Conservation (phyloP, 2,113 vertebrate species). For the Pomatostomus ruficeps region DNA sequence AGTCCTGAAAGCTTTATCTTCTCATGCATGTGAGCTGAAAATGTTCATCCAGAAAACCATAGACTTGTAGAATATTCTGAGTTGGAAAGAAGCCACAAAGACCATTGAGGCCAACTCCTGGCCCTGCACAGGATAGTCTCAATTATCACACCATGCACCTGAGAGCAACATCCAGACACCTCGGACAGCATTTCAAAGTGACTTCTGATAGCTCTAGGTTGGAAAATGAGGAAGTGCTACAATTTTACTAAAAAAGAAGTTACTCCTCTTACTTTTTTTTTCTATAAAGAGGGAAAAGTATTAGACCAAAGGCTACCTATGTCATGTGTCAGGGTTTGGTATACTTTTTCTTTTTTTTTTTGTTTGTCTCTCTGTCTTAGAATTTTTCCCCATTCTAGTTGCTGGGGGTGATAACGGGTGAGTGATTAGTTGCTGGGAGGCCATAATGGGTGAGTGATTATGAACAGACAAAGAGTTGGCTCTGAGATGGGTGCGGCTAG, state of each 20-base stretch:
- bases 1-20: not conserved
- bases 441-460: no score
- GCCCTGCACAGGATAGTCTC: not conserved
- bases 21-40: not conserved
- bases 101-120: not conserved
- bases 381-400: no score
- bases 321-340: no score
- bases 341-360: no score
- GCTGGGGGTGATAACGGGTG: no score
- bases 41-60: not conserved
- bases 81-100: not conserved
- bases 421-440: no score
- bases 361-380: no score
- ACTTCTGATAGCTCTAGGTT: not conserved
- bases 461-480: no score
- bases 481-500: no score
- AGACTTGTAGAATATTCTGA: not conserved
- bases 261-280: not conserved
- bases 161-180: accelerated
- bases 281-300: not conserved
- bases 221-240: not conserved
- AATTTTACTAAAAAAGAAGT: not conserved
- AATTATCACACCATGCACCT: accelerated
- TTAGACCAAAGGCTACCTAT: not conserved
- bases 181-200: not conserved